Evolutionary conservation across 2,113 vertebrate species (phyloP).

Genomic region (Dolichallabes microphthalmus): DNA sequence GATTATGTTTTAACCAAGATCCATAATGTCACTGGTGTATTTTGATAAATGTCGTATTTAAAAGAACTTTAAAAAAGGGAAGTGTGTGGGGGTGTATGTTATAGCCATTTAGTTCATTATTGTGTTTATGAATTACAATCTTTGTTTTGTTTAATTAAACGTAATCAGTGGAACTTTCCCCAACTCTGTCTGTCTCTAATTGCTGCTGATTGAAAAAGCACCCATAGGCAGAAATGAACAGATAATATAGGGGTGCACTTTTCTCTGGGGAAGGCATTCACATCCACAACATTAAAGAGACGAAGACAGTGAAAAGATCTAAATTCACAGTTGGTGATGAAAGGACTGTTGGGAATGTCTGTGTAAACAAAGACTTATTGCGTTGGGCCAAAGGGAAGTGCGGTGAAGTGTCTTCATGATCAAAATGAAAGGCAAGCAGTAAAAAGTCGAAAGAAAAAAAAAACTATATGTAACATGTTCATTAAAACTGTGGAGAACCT

Average conservation of each 20-base stretch:
- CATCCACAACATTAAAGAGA: slow-evolving; percentile 42
- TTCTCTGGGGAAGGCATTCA: slow-evolving; percentile 30
- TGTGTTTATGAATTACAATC: slow-evolving; percentile 39
- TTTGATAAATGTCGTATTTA: background rate
- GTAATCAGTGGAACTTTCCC: slow-evolving; percentile 49
- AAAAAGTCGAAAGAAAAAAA: background rate
- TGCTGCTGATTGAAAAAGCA: slow-evolving; percentile 46
- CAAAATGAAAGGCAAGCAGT: slow-evolving; percentile 20
- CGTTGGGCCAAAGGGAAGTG: slow-evolving; percentile 41
- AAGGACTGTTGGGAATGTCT: slow-evolving; percentile 39
- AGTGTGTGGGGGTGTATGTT: background rate
- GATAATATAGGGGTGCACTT: slow-evolving; percentile 40
- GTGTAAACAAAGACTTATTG: slow-evolving; percentile 52
- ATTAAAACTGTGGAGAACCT: background rate
- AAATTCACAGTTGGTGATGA: slow-evolving; percentile 49
- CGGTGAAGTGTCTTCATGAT: slow-evolving; percentile 25
- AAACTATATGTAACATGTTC: background rate
- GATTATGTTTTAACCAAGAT: slow-evolving; percentile 3
- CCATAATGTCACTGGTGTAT: slow-evolving; percentile 24
- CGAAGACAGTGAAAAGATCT: slow-evolving; percentile 40
- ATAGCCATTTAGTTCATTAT: slow-evolving; percentile 14
- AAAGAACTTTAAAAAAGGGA: background rate
- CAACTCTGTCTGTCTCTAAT: slow-evolving; percentile 44
- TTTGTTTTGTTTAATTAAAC: slow-evolving; percentile 50
- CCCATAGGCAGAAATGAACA: slow-evolving; percentile 45